Evolutionary conservation across 2,113 vertebrate species (phyloP), one percentile per base, ranked within the genome.

Genomic region (Coptodon bakossiorum): DNA sequence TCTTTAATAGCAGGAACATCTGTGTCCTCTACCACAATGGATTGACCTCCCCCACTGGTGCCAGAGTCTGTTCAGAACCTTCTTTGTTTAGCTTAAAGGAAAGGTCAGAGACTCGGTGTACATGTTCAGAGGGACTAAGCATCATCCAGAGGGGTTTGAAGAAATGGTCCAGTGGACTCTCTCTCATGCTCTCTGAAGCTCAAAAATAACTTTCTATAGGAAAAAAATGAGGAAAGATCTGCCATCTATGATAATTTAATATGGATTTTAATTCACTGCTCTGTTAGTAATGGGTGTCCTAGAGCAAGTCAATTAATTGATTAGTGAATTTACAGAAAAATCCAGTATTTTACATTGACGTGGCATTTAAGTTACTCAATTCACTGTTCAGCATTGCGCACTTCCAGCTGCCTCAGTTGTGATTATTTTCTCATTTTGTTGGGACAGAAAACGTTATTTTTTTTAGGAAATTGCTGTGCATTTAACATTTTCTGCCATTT

Each of bases 1-100:
- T 94, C 56, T 91, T 94, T 93, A 81, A 95, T 84, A 56, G 84
- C 84, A 88, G 13, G 45, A 89, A 91, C 91, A 92, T 94, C 90
- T 93, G 91, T 81, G 90, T 84, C 80, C 87, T 50, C 29, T 91
- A 91, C 87, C 83, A 34, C 78, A 63, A 66, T 50, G 86, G 59
- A 19, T 45, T 24, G 22, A 86, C 73, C 63, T 85, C 63, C 71
- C 36, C 82, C 79, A 59, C 50, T 31, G 80, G 84, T 81, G 52
- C 45, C 40, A 50, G 50, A 29, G 53, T 85, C 40, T 54, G 36
- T 84, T 89, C 78, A 31, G 27, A 78, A 79, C 9, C 36, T 82
- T 24, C 40, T 63, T 86, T 81, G 54, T 87, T 89, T 81, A 36
- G 57, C 40, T 84, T 84, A 81, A 66, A 76, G 34, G 31, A 68